phyloP scores from a whole-genome alignment of 2,113 vertebrate species.

The Irena cyanogastra region DNA sequence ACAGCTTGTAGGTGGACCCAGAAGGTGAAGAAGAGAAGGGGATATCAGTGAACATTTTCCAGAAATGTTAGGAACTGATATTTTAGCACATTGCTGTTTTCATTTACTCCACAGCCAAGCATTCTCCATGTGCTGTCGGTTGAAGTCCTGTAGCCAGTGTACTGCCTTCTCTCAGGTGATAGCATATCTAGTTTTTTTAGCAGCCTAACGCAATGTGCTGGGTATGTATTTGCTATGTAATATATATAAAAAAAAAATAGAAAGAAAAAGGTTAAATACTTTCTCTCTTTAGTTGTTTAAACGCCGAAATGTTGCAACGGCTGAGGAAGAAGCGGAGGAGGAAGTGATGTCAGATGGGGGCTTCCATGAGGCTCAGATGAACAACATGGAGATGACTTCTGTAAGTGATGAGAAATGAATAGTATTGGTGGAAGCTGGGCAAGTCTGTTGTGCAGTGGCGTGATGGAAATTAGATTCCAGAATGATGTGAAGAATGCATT shows the following conservation, averaged over 20 bases:
- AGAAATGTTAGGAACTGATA: not conserved
- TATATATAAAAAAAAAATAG: not conserved
- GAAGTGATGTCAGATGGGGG: constrained; percentile 96
- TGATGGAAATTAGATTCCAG: not conserved
- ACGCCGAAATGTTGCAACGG: constrained; percentile 92
- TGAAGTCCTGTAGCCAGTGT: not conserved
- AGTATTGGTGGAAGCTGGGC: not conserved
- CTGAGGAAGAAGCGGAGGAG: constrained; percentile 88
- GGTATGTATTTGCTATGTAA: not conserved
- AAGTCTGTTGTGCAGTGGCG: not conserved
- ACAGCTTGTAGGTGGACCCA: not conserved
- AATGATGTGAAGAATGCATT: not conserved
- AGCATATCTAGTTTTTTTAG: not conserved
- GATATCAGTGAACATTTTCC: not conserved
- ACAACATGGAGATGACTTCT: constrained; percentile 91
- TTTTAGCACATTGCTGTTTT: not conserved
- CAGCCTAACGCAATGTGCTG: not conserved
- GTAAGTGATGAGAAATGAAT: constrained; percentile 67
- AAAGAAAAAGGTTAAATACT: not conserved
- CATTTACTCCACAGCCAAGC: not conserved
- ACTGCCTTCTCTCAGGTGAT: not conserved
- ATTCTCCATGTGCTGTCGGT: not conserved
- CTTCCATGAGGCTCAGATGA: constrained; percentile 91
- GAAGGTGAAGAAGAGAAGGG: not conserved
- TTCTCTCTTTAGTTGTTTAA: constrained; percentile 86